Base-by-base conservation (phyloP, 2,888 invertebrate genomes). In the Kryphioiulus occultus region DNA sequence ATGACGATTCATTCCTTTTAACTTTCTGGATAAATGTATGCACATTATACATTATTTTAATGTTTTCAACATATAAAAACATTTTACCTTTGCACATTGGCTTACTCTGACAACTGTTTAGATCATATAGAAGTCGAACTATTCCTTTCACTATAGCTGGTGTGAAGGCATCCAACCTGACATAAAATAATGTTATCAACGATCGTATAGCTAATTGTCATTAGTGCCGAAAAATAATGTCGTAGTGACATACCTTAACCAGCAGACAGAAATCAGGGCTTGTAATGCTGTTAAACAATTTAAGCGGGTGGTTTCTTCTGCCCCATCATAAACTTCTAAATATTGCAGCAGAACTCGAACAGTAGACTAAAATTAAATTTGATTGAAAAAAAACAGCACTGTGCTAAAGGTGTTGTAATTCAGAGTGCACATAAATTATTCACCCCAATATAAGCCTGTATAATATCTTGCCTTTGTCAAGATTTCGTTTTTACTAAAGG, bases 221-320 rank as follows among this genome's bases (percentile, higher is more conserved):
- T 19, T 4, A 68, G 9, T 78, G 17, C 2, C 22, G 4, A 9
- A 78, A 32, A 59, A 85, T 85, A 12, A 15, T 32, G 47, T n/a
- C n/a, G n/a, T n/a, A n/a, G n/a, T n/a, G n/a, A n/a, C 26, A 44
- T 87, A 88, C 89, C 89, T 87, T 83, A 88, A 87, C 86, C 87
- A 87, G 0, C 88, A 59, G 10, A 68, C 78, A 35, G 17, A 44
- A 47, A 89, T 86, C 22, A 89, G 22, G 22, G 19, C 32, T 85
- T 86, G 44, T 53, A 89, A 88, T 17, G 85, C 86, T 68, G 26
- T 30, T 78, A 89, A 83, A 15, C 87, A 86, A 22, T 86, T 85
- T 47, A 82, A 47, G n/a, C 87, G 59, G n/a, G 85, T 85, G 5
- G 35, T 86, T 85, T 87, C 88, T 26, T 88, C 85, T 12, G 86